Base-by-base conservation (phyloP, 2,888 invertebrate species). In the Caenorhabditis sp. region DNA sequence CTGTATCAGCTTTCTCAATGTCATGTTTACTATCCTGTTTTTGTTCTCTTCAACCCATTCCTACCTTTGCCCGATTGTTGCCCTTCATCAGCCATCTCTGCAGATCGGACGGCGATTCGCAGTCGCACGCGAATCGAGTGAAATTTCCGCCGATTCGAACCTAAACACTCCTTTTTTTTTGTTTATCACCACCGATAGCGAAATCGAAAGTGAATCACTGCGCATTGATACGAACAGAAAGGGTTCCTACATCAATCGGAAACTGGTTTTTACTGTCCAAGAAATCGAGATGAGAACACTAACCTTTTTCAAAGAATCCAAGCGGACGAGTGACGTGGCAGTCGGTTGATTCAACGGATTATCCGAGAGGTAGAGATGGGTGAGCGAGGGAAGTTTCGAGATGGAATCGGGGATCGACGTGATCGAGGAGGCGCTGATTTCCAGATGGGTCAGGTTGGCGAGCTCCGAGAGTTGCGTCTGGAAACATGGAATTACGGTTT, bases 31-130 rank as follows among this genome's bases (percentile, higher is more conserved):
- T n/a, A n/a, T n/a, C n/a, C n/a, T n/a, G n/a, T n/a, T n/a, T n/a
- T n/a, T n/a, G n/a, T n/a, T n/a, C n/a, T n/a, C n/a, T n/a, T n/a
- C n/a, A n/a, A 24, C 43, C 20, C n/a, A 2, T n/a, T 8, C 59
- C 50, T 13, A 81, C 81, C 48, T 82, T 83, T 15, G 63, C 77
- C 35, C 65, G 59, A 58, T 83, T 83, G 9, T 24, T 48, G n/a
- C 27, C 27, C 17, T 50, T 59, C 45, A 77, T 50, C 43, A 82
- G 66, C 83, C 83, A 83, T 48, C 73, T 58, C 41, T 83, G 83
- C 20, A 83, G 58, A 32, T 80, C 73, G 1, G 79, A 56, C 7
- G 83, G 83, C n/a, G 70, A 37, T 11, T 76, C 75, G 58, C 83
- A 83, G 45, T 81, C 76, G 53, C 83, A 83, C n/a, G 63, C 52